These are phyloP conservation scores for Sus cebifrons DNA, from an alignment of 2,797 vertebrate species.

Conservation along the genomic window DNA sequence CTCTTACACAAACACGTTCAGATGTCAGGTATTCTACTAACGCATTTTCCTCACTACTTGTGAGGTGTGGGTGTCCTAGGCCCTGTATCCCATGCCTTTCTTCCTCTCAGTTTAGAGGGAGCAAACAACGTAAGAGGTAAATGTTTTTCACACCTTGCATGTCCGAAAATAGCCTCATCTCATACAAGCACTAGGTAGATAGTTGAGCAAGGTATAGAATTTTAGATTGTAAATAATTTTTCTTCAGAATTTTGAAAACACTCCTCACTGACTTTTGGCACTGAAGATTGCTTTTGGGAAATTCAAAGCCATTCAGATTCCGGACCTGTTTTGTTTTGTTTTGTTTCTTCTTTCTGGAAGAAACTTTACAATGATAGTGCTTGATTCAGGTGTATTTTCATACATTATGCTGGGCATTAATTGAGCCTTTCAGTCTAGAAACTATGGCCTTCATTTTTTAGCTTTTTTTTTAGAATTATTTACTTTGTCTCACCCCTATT, in stretches of 20 bases:
- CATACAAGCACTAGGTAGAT: not conserved
- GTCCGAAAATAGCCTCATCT: constrained; percentile 15
- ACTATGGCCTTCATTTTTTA: not conserved
- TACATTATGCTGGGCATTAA: not conserved
- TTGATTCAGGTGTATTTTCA: constrained; percentile 21
- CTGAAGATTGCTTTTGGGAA: constrained; percentile 33
- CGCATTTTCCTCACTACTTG: not conserved
- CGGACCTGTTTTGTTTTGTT: not conserved
- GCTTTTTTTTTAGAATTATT: not conserved
- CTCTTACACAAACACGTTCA: not conserved
- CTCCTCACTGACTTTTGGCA: not conserved
- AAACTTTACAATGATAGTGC: not conserved
- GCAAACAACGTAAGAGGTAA: not conserved
- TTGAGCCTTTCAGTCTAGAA: not conserved
- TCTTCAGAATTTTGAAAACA: constrained; percentile 5
- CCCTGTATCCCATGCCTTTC: not conserved
- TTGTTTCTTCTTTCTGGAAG: not conserved
- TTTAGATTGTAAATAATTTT: constrained; percentile 6
- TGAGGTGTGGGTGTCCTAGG: not conserved
- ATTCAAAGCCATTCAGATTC: not conserved
- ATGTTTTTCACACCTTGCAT: not conserved
- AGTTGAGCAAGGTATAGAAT: not conserved
- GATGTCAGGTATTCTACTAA: not conserved
- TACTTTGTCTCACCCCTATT: not conserved
- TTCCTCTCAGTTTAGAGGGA: not conserved